Evolutionary conservation across 2,888 invertebrate species (phyloP).

Genomic region (Xanthia icteritia): DNA sequence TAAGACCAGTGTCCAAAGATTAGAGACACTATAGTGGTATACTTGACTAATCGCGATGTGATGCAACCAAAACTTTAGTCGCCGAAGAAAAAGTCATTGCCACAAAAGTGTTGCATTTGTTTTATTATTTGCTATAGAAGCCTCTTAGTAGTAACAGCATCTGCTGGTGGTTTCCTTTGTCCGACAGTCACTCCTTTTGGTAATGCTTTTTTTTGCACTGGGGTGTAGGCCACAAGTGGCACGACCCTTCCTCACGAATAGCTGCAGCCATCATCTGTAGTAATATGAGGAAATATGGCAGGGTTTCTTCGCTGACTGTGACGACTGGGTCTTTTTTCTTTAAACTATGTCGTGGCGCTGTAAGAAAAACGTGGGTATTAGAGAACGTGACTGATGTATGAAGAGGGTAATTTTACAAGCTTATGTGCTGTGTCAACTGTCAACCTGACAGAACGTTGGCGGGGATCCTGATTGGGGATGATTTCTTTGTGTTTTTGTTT

Average conservation of each 20-base stretch:
- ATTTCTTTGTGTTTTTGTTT: constrained; percentile 32
- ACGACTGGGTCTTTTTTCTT: constrained; percentile 1
- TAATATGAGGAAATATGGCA: neutral
- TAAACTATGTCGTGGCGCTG: neutral
- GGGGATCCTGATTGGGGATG: constrained; percentile 19
- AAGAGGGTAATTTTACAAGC: constrained; percentile 46
- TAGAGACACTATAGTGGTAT: neutral
- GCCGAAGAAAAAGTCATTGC: neutral
- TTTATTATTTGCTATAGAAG: neutral
- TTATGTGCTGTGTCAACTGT: constrained; percentile 33
- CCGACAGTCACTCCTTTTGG: too few relatives aligned
- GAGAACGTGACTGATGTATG: constrained; percentile 48
- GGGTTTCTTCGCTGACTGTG: neutral
- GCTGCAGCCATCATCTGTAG: neutral
- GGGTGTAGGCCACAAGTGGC: neutral
- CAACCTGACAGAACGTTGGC: constrained; percentile 28
- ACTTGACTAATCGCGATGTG: neutral
- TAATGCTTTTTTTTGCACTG: too few relatives aligned
- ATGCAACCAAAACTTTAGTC: neutral
- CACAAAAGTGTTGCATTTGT: neutral
- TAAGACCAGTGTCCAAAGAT: neutral
- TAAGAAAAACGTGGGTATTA: constrained; percentile 34
- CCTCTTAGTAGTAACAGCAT: too few relatives aligned
- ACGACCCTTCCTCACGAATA: neutral
- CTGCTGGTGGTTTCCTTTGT: neutral